Conservation (phyloP, 2,888 invertebrate genomes). For the Macrophya annulata region DNA sequence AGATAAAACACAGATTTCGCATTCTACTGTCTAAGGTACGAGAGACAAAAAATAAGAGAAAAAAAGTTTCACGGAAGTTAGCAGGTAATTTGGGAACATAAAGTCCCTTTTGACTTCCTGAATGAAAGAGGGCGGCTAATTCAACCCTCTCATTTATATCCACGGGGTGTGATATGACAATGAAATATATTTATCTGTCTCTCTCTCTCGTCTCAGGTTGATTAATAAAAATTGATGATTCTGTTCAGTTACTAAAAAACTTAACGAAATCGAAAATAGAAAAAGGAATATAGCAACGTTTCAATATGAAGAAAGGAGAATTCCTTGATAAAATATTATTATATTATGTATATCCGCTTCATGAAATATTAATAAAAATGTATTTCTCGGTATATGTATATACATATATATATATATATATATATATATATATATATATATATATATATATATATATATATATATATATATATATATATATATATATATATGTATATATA, state of each 20-base stretch:
- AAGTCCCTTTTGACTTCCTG: constrained; percentile 31
- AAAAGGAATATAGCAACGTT: neutral
- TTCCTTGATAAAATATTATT: neutral
- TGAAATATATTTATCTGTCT: neutral
- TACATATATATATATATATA: too few relatives aligned
- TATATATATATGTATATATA: too few relatives aligned
- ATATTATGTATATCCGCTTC: neutral
- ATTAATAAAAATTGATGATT: neutral
- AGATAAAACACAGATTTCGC: constrained; percentile 72
- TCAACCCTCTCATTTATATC: constrained; percentile 5
- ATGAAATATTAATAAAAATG: constrained; percentile 9
- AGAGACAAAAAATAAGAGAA: constrained; percentile 26
- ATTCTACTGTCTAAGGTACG: constrained; percentile 61
- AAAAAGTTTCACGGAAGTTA: constrained; percentile 13
- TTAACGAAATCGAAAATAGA: too few relatives aligned
- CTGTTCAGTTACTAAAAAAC: neutral
- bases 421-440: too few relatives aligned
- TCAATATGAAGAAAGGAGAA: neutral
- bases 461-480: too few relatives aligned
- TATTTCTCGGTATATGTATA: neutral
- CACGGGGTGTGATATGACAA: neutral
- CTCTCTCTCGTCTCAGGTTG: neutral
- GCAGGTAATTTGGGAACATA: constrained; percentile 43
- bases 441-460: too few relatives aligned
- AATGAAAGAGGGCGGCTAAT: constrained; percentile 15